Conservation (phyloP, 2,113 vertebrate genomes). For the Pangasianodon gigas region DNA sequence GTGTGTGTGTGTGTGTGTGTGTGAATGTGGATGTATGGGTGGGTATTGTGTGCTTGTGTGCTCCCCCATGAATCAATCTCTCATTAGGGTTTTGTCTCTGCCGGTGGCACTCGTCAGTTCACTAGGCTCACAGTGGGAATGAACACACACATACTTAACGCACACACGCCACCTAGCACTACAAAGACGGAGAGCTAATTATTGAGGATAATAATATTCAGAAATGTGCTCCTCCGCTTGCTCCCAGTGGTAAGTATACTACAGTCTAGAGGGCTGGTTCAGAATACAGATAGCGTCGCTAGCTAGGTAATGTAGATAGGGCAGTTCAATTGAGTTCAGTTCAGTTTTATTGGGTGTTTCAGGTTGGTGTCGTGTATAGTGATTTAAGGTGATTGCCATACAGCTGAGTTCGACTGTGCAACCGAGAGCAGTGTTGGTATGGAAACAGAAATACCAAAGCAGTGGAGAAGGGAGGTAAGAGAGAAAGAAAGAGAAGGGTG, state of each 20-base stretch:
- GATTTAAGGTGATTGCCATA: conserved; percentile 26
- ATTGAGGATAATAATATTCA: conserved; percentile 37
- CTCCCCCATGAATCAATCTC: conserved; percentile 40
- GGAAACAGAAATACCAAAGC: conserved; percentile 47
- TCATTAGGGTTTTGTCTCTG: conserved; percentile 48
- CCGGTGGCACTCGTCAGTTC: conserved; percentile 39
- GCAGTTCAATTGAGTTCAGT: conserved; percentile 34
- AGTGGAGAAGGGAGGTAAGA: not conserved
- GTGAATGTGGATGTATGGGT: conserved; percentile 22
- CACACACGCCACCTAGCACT: conserved; percentile 29
- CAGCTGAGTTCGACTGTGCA: conserved; percentile 33
- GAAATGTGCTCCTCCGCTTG: not conserved
- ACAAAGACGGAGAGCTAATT: conserved; percentile 32
- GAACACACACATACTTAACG: conserved; percentile 28
- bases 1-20: conserved; percentile 28
- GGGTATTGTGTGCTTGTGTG: conserved; percentile 37
- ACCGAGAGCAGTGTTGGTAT: conserved; percentile 48
- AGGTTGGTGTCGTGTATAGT: not conserved
- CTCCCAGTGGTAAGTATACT: not conserved
- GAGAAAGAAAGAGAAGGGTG: not conserved
- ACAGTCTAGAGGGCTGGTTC: not conserved
- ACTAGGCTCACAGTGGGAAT: conserved; percentile 41
- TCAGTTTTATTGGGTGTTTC: conserved; percentile 32
- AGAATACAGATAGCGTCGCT: not conserved
- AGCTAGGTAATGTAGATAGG: conserved; percentile 9